Percentiles rank a stretch among this genome's conserved stretches.
These are phyloP conservation scores for Sapayoa aenigma DNA, from an alignment of 2,113 vertebrate species.

Conservation along the genomic window DNA sequence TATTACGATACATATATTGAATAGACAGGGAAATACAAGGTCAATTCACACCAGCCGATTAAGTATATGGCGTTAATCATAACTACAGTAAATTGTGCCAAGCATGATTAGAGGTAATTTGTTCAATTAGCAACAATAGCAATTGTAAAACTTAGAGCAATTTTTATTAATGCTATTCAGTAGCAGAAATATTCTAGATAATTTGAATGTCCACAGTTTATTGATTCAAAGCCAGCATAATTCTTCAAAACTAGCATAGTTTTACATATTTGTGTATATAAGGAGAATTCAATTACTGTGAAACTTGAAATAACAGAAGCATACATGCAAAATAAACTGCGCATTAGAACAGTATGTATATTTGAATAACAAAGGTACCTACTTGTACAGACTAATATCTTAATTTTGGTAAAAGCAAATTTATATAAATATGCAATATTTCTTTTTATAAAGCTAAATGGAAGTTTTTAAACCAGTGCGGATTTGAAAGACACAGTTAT, in stretches of 20 bases:
- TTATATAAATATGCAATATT: background rate
- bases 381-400: background rate
- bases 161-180: background rate
- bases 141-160: constrained; percentile 16
- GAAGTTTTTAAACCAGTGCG: background rate
- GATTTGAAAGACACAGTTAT: background rate
- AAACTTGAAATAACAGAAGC: background rate
- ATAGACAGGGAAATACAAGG: background rate
- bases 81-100: constrained; percentile 51
- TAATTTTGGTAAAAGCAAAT: background rate
- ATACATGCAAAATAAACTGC: background rate
- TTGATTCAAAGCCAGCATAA: background rate
- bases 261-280: background rate
- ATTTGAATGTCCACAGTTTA: background rate
- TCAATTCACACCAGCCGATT: background rate
- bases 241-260: background rate
- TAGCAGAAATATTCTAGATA: background rate
- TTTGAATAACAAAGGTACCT: background rate
- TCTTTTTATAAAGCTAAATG: background rate
- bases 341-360: background rate
- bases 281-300: background rate
- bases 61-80: constrained; percentile 17
- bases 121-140: constrained; percentile 35
- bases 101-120: constrained; percentile 36
- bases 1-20: background rate